Evolutionary conservation across 2,113 vertebrate species (phyloP).

Genomic region (Sinocyclocheilus anshuiensis): DNA sequence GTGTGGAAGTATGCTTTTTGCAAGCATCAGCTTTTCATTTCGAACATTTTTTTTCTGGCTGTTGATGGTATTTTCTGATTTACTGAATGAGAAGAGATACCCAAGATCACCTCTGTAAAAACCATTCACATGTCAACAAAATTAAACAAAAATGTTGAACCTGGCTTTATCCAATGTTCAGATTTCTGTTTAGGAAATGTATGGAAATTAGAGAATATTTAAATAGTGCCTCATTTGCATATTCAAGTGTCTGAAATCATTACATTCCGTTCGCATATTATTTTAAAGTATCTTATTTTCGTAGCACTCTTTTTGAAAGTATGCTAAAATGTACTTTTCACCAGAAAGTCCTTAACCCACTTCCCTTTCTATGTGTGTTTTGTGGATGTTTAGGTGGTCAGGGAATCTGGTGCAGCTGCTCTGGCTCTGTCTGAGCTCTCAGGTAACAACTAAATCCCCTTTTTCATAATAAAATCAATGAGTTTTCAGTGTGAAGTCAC

Average conservation of each 20-base stretch:
- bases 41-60: too few species aligned
- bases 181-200: too few species aligned
- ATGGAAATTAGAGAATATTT: too few species aligned
- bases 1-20: too few species aligned
- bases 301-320: neutral
- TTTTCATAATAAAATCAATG: neutral
- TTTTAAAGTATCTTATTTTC: neutral
- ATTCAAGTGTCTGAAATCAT: neutral
- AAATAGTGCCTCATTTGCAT: too few species aligned
- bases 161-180: too few species aligned
- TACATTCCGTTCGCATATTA: neutral
- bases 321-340: neutral
- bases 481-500: neutral
- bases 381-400: constrained; percentile 66
- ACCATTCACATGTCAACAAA: too few species aligned
- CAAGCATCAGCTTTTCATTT: too few species aligned
- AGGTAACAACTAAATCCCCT: constrained; percentile 58
- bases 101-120: too few species aligned
- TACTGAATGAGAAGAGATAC: too few species aligned
- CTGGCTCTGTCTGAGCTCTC: constrained; percentile 62
- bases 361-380: neutral
- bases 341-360: neutral
- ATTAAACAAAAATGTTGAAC: too few species aligned
- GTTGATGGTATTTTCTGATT: too few species aligned
- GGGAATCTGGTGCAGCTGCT: constrained; percentile 64